phyloP scores from a whole-genome alignment of 2,113 vertebrate species.

The Cavia aperea region DNA sequence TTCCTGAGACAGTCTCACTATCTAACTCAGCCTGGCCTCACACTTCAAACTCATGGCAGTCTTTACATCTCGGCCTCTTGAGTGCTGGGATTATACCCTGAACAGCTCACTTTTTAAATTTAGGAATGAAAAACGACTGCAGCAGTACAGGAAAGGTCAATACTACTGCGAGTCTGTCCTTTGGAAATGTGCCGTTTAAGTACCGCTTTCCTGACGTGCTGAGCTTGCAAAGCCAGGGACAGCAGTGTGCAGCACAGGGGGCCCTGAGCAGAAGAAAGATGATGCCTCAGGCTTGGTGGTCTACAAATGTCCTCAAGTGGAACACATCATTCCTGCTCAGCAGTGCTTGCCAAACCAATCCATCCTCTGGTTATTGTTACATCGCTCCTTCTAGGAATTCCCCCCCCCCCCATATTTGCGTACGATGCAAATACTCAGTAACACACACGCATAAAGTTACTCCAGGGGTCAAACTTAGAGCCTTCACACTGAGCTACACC shows the following conservation, averaged over 20 bases:
- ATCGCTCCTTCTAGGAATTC: background rate
- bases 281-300: background rate
- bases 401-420: background rate
- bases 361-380: too few species aligned
- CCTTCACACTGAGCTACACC: background rate
- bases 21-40: background rate
- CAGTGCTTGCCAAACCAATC: background rate
- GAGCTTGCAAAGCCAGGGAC: background rate
- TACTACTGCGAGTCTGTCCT: background rate
- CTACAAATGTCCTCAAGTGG: fast-evolving
- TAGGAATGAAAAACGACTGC: background rate
- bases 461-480: background rate
- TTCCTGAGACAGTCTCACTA: background rate
- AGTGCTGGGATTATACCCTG: background rate
- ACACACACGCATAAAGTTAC: background rate
- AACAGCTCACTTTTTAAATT: background rate
- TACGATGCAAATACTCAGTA: background rate
- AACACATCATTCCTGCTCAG: background rate
- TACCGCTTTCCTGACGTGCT: background rate
- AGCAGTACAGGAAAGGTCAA: background rate
- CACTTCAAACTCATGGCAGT: too few species aligned
- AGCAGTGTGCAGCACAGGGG: fast-evolving
- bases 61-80: background rate
- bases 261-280: background rate
- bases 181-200: background rate